phyloP scores from a whole-genome alignment of 2,113 vertebrate species.

The Pedionomus torquatus region DNA sequence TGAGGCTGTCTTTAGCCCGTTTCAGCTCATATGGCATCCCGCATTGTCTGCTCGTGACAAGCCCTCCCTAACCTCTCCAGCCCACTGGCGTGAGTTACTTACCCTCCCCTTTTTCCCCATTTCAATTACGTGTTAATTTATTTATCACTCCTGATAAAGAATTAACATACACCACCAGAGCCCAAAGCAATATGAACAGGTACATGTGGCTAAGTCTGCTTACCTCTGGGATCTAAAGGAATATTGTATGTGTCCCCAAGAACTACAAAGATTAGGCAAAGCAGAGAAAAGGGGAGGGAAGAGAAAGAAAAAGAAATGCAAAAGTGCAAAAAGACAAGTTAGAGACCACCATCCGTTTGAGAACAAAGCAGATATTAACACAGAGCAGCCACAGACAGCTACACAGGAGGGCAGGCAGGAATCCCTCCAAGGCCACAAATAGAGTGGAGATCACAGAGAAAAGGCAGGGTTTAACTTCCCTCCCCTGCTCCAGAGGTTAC shows the following conservation, averaged over 20 bases:
- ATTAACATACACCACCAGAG: constrained; percentile 17
- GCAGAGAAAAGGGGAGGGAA: constrained; percentile 73
- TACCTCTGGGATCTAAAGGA: constrained; percentile 99
- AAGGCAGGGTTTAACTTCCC: background rate
- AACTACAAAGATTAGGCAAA: constrained; percentile 87
- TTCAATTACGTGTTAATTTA: constrained; percentile 17
- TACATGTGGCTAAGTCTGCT: constrained; percentile 73
- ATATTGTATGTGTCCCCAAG: constrained; percentile 99
- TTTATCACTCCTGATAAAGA: constrained; percentile 33
- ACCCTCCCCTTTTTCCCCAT: background rate
- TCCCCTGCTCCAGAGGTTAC: background rate
- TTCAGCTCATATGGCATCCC: constrained; percentile 35
- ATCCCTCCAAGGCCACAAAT: background rate
- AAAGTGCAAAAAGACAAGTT: constrained; percentile 90
- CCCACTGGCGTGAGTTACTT: constrained; percentile 1
- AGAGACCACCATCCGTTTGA: constrained; percentile 77
- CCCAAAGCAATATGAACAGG: background rate
- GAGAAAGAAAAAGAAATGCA: constrained; percentile 81
- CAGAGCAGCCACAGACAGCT: constrained; percentile 47
- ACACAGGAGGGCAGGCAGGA: constrained; percentile 10
- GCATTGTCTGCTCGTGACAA: constrained; percentile 40
- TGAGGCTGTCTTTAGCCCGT: background rate
- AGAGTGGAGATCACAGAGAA: background rate
- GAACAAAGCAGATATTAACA: constrained; percentile 77
- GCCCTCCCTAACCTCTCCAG: background rate